phyloP scores from a whole-genome alignment of 2,888 invertebrate genomes.

The Drosophila paranaensis region DNA sequence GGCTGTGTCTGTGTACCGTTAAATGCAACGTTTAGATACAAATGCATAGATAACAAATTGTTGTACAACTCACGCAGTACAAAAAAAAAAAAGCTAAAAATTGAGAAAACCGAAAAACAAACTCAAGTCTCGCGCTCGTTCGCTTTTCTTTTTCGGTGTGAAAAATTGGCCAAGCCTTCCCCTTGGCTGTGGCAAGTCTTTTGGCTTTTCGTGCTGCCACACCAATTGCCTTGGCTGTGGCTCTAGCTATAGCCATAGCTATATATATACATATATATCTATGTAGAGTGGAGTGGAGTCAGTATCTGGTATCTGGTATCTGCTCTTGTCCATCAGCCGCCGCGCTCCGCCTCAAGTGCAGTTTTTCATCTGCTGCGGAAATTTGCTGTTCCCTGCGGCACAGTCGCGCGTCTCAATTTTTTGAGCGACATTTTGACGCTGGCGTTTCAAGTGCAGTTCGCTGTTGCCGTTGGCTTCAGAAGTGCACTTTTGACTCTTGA shows the following conservation, averaged over 20 bases:
- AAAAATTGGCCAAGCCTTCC: slow-evolving; percentile 67
- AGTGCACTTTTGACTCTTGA: slow-evolving; percentile 29
- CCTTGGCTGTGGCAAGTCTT: slow-evolving; percentile 33
- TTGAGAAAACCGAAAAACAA: slow-evolving; percentile 25
- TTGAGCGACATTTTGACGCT: slow-evolving; percentile 70
- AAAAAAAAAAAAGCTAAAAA: slow-evolving; percentile 4
- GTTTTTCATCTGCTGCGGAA: slow-evolving; percentile 29
- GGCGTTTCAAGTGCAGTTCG: slow-evolving; percentile 63
- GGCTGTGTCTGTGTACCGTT: slow-evolving; percentile 63
- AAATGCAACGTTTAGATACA: slow-evolving; percentile 79
- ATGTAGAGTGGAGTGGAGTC: slow-evolving; percentile 27
- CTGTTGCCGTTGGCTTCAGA: slow-evolving; percentile 36
- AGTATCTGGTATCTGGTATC: slow-evolving; percentile 43
- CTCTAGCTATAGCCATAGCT: neutral
- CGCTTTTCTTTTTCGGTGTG: slow-evolving; percentile 55
- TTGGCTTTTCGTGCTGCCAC: slow-evolving; percentile 15
- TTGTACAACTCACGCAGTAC: slow-evolving; percentile 57
- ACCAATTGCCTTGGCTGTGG: slow-evolving; percentile 6
- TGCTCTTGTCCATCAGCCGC: slow-evolving; percentile 67
- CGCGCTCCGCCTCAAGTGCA: slow-evolving; percentile 21
- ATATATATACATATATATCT: no score
- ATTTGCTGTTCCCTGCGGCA: slow-evolving; percentile 45
- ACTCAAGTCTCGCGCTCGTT: slow-evolving; percentile 20
- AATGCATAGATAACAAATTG: slow-evolving; percentile 76
- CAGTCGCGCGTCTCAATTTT: slow-evolving; percentile 39